Conservation (phyloP, 2,113 vertebrate genomes). For the Siphamia tubifer region DNA sequence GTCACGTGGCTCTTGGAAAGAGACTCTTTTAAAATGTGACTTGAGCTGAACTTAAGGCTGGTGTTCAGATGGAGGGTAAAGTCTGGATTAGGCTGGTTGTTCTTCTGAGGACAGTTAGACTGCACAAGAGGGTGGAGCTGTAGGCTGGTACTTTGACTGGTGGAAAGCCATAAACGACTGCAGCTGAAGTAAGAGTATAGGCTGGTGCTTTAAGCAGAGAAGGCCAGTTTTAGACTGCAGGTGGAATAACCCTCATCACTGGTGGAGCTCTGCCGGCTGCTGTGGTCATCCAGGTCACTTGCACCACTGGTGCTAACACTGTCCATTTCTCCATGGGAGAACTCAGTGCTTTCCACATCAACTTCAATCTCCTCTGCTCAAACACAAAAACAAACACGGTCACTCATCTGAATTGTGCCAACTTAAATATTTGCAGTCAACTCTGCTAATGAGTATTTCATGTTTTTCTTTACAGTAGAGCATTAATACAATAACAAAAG, state of each 20-base stretch:
- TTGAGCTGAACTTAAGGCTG: conserved; percentile 63
- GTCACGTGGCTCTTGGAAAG: conserved; percentile 18
- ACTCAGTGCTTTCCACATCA: conserved; percentile 96
- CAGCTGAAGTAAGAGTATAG: conserved; percentile 45
- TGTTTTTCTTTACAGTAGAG: no score
- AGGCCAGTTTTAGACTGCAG: conserved; percentile 92
- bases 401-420: background rate
- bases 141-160: conserved; percentile 59
- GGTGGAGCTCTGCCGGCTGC: conserved; percentile 93
- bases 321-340: conserved; percentile 98
- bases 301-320: conserved; percentile 92
- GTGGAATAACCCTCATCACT: conserved; percentile 98
- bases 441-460: background rate
- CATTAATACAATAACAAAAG: background rate
- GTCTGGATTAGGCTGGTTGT: conserved; percentile 46
- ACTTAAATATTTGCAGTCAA: background rate
- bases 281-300: conserved; percentile 97
- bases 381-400: background rate
- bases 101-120: conserved; percentile 32
- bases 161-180: conserved; percentile 57
- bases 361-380: conserved; percentile 94
- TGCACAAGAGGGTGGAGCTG: conserved; percentile 43
- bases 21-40: conserved; percentile 32
- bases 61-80: conserved; percentile 37
- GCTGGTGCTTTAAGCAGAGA: conserved; percentile 87